A percentile compares a stretch with the other conserved stretches of the same genome.
phyloP scores from a whole-genome alignment of 2,113 vertebrate species.

The Rhizomys pruinosus region DNA sequence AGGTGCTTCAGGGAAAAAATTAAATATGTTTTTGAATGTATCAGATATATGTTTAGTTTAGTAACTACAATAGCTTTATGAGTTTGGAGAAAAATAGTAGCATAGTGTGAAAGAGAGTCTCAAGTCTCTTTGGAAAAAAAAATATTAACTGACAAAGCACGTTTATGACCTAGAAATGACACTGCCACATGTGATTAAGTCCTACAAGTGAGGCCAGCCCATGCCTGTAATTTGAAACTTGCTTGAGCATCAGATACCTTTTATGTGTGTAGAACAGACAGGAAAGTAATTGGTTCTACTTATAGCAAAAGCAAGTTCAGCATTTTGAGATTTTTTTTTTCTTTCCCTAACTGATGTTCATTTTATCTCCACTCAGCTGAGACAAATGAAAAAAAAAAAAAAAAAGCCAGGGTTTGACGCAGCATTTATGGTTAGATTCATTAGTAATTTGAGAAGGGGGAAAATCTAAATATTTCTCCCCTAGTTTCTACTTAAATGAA shows the following conservation, averaged over 20 bases:
- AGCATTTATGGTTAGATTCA: constrained; percentile 48
- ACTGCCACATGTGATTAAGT: constrained; percentile 72
- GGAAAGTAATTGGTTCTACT: constrained; percentile 79
- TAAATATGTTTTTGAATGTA: neutral
- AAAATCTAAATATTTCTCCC: neutral
- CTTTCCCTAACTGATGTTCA: constrained; percentile 46
- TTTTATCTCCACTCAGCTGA: constrained; percentile 79
- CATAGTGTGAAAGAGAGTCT: neutral
- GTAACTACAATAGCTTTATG: neutral
- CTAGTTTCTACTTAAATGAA: neutral
- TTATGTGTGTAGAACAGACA: constrained; percentile 72
- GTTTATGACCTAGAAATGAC: constrained; percentile 79
- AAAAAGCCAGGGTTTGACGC: constrained; percentile 20
- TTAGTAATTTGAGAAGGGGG: neutral
- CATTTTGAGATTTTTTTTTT: constrained; percentile 68
- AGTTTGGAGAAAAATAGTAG: neutral
- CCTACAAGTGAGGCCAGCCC: constrained; percentile 66
- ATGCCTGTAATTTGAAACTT: constrained; percentile 67
- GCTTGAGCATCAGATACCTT: constrained; percentile 70
- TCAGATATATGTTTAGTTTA: neutral
- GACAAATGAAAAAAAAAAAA: constrained; percentile 71
- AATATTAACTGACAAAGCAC: constrained; percentile 57
- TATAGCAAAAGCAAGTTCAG: constrained; percentile 83
- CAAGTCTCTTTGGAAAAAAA: neutral
- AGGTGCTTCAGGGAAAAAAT: neutral